phyloP scores from a whole-genome alignment of 1,140 invertebrate species.

The Scylla paramamosain region DNA sequence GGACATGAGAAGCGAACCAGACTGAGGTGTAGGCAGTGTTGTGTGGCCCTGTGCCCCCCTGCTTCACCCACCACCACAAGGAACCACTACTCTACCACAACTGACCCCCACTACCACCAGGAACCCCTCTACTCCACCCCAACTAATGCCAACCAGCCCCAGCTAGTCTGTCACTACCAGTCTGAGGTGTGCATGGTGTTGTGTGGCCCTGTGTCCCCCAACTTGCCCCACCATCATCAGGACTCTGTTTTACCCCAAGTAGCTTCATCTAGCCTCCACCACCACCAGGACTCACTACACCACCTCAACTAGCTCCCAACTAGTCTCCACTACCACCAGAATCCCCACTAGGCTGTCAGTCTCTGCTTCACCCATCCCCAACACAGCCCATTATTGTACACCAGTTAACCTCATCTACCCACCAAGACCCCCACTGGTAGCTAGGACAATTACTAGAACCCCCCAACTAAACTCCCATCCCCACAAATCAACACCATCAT shows the following conservation, averaged over 20 bases:
- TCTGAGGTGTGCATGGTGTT: slow-evolving; percentile 63
- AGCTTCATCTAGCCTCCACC: too few species aligned
- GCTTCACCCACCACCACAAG: slow-evolving; percentile 64
- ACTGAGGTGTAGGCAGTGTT: slow-evolving; percentile 66
- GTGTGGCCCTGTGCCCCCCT: slow-evolving; percentile 70
- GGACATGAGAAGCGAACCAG: slow-evolving; percentile 73
- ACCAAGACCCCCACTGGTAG: too few species aligned
- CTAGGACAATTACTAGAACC: too few species aligned
- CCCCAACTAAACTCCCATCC: too few species aligned
- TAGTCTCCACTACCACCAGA: not conserved
- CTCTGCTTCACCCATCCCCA: slow-evolving; percentile 68
- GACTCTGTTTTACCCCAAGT: not conserved
- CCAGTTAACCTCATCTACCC: too few species aligned
- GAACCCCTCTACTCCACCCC: not conserved
- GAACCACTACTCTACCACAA: not conserved
- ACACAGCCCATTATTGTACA: not conserved
- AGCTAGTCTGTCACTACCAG: slow-evolving; percentile 43
- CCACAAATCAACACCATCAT: too few species aligned
- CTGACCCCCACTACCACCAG: not conserved
- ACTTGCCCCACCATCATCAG: slow-evolving; percentile 63
- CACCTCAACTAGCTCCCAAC: too few species aligned
- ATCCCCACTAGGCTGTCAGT: too few species aligned
- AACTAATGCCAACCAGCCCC: too few species aligned
- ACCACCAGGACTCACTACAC: too few species aligned
- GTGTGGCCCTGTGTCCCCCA: slow-evolving; percentile 62